A percentile compares a stretch with the other conserved stretches of the same genome.
phyloP scores from a whole-genome alignment of 2,797 vertebrate genomes.

The Gobionotothen gibberifrons region DNA sequence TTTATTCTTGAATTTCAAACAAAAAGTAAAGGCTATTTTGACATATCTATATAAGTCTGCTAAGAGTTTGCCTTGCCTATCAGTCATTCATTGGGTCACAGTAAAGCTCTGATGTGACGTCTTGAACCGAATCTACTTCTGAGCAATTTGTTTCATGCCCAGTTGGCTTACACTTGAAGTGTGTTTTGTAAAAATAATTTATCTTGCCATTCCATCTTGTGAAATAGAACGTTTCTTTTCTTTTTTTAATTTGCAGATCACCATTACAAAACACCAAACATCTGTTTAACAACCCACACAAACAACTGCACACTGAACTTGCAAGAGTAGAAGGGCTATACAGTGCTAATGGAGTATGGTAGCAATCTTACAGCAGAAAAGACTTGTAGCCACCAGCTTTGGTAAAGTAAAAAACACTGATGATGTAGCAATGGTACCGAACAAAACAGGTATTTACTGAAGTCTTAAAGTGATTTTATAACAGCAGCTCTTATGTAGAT shows the following conservation, averaged over 20 bases:
- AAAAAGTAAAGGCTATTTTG: slow-evolving; percentile 72
- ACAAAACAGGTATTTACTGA: slow-evolving; percentile 56
- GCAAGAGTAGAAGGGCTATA: slow-evolving; percentile 78
- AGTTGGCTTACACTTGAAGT: slow-evolving; percentile 28
- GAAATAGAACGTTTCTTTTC: slow-evolving; percentile 28
- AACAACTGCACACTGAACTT: slow-evolving; percentile 71
- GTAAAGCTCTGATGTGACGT: slow-evolving; percentile 35
- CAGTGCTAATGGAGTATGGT: slow-evolving; percentile 54
- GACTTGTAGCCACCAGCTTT: slow-evolving; percentile 69
- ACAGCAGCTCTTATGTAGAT: slow-evolving; percentile 49
- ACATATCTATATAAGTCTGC: slow-evolving; percentile 55
- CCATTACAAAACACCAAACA: slow-evolving; percentile 36
- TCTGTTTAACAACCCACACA: slow-evolving; percentile 53
- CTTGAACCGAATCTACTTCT: slow-evolving; percentile 26
- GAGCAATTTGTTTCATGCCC: slow-evolving; percentile 36
- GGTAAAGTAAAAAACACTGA: slow-evolving; percentile 27
- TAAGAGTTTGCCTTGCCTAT: slow-evolving; percentile 62
- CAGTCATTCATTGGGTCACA: slow-evolving; percentile 40
- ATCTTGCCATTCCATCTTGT: slow-evolving; percentile 39
- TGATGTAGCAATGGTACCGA: slow-evolving; percentile 65
- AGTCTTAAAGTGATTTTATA: slow-evolving; percentile 44
- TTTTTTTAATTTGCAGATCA: slow-evolving; percentile 7
- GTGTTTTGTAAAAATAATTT: slow-evolving; percentile 35
- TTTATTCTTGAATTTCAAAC: slow-evolving; percentile 32
- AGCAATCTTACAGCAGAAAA: slow-evolving; percentile 55